Conservation (phyloP, 1,140 invertebrate species). For the Augochlora pura region DNA sequence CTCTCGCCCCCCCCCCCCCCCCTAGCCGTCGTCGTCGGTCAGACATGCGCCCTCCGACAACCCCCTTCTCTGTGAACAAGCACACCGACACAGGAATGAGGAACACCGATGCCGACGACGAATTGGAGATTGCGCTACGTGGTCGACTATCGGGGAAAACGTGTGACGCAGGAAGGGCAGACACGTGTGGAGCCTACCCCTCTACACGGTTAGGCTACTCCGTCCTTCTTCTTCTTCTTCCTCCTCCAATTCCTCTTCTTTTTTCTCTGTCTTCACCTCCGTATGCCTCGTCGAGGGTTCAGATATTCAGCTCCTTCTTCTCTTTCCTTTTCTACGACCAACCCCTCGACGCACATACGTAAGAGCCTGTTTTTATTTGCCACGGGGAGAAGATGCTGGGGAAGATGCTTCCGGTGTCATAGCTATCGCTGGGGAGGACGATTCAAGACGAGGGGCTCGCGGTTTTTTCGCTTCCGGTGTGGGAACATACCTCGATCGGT, state of each 20-base stretch:
- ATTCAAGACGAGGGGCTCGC: too few relatives aligned
- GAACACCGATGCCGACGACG: conserved; percentile 34
- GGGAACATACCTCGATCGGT: too few relatives aligned
- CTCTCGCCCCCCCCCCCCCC: conserved; percentile 24
- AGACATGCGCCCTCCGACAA: conserved; percentile 70
- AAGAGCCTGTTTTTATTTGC: background rate
- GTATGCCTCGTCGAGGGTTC: too few relatives aligned
- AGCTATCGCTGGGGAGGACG: background rate
- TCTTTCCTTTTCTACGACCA: background rate
- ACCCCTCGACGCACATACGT: background rate
- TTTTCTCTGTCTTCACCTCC: too few relatives aligned
- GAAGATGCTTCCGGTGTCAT: background rate
- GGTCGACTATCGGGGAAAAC: conserved; percentile 14
- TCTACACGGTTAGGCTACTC: too few relatives aligned
- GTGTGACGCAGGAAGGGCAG: conserved; percentile 43
- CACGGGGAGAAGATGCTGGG: background rate
- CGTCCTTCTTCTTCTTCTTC: too few relatives aligned
- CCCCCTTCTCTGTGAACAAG: conserved; percentile 21
- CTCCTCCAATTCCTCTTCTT: too few relatives aligned
- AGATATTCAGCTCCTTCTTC: too few relatives aligned
- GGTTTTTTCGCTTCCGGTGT: too few relatives aligned
- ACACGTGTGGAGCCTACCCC: conserved; percentile 37
- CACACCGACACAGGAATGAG: conserved; percentile 27
- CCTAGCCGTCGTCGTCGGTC: conserved; percentile 58
- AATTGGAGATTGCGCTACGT: conserved; percentile 48